Base-by-base conservation (phyloP, 2,888 invertebrate genomes). In the Sinodicranocentrus sp. region DNA sequence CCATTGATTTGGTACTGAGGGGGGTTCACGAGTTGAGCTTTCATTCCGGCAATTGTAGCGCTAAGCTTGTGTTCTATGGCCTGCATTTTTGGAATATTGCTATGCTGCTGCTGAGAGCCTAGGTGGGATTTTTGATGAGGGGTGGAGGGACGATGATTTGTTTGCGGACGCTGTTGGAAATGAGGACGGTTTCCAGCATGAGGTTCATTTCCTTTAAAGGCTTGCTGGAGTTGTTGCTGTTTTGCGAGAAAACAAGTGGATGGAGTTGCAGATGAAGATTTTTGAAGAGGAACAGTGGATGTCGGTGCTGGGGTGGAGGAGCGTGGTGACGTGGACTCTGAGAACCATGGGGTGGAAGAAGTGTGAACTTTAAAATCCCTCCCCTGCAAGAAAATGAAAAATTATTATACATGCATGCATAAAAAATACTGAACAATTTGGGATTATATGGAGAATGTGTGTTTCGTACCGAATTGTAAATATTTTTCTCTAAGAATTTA, bases 391-490 rank as follows among this genome's bases (percentile, higher is more conserved):
- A 19, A 19, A 72, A 28, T 59, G 59, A 63, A 25, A 71, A 52
- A 23, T 23, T 25, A 17, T n/a, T 8, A 44, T n/a, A 48, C 15
- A n/a, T 48, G 48, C 48, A 33, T 67, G 10, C 23, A 19, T 57
- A 57, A 19, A 57, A 57, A 48, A 48, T n/a, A 48, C n/a, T n/a
- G 48, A 48, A 17, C n/a, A 48, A 48, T 10, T 13, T 5, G 57
- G 23, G 15, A 23, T 2, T 57, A 15, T 48, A 10, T 48, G n/a
- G 10, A 10, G 48, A n/a, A n/a, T n/a, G 48, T 48, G 6, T n/a
- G n/a, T 48, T 48, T 48, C 84, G 59, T 79, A 85, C 85, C 3
- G 85, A 85, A 59, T 85, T 83, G 79, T 85, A 85, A 54, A 85
- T 82, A 78, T 63, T 85, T 63, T 61, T 85, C 76, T 85, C 85